Evolutionary conservation across 2,888 invertebrate species (phyloP), one percentile per base, ranked within the genome.

Genomic region (Xanthorhoe spadicearia): DNA sequence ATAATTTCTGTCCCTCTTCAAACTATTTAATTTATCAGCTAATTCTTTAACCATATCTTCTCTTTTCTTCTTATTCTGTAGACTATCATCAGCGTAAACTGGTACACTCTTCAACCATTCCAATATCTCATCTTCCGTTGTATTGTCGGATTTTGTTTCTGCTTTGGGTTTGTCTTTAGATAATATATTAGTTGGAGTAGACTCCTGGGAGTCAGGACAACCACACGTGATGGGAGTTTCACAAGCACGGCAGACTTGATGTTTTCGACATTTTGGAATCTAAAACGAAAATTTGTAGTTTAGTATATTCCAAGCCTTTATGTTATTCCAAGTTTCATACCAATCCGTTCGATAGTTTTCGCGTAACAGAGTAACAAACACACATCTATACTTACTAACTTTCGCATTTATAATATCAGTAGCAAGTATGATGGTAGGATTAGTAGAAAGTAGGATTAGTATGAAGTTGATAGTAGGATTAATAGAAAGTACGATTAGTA

Each of bases 31-130:
- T 0, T 66, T 70, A 0, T 77, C 69, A 2, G 70, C 66, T 46
- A 86, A 61, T 19, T 77, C 43, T 35, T 68, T 75, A 0, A 77
- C 52, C 32, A 76, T 66, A 2, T 68, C 61, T 53, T 79, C 73
- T 64, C 81, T 77, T 54, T 66, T 72, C 0, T 3, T 32, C 64
- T 72, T 80, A 23, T 74, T 74, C 19, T 64, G 52, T 15, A 64
- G 13, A 6, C 61, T 69, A 43, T 84, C 83, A 18, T 78, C 73
- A 0, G 73, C 69, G 35, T 72, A 73, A 0, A 85, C 74, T 0
- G 87, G 85, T 8, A 87, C 59, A 1, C 77, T 73, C 52, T 74
- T 66, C 0, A 83, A 64, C 86, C 87, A 87, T 8, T 76, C 63
- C 0, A 61, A 54, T 0, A 83, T 72, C 32, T 71, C 69, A 56